Base-by-base conservation (phyloP, 1,140 invertebrate species). In the Gonioctena quinquepunctata region DNA sequence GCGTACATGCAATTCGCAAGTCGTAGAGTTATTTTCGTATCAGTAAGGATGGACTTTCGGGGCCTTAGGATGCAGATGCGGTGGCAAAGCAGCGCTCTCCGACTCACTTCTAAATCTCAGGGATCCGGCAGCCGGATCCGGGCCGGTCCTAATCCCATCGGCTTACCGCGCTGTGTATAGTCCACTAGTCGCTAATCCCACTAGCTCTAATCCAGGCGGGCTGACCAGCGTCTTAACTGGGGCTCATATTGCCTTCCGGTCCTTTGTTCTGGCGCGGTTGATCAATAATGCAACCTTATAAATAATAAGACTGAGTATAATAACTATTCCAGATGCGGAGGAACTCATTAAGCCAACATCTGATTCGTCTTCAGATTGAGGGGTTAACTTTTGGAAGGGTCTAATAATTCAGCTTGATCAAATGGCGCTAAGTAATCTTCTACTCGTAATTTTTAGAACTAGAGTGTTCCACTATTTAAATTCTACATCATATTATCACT, bases 241-340 rank as follows among this genome's bases (percentile, higher is more conserved):
- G 79, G 78, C 76, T 80, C 81, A 81, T 79, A 80, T 81, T 80
- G 80, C 79, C 78, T 80, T 81, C 79, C 79, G 80, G 79, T 72
- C 79, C 79, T 81, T 80, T 80, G 78, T 81, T 78, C 76, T 72
- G 54, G 66, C 69, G 73, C 73, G 49, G 66, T 73, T 81, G 79
- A 82, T 82, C 81, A 81, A 82, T 82, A 82, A 80, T 82, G 80
- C 81, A 82, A 80, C 81, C 79, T 81, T 81, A 82, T 82, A 81
- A 82, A 81, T 82, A 82, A 81, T 82, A 78, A 77, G 73, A 75
- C 77, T 74, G 61, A 76, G 73, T 74, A 73, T 80, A 78, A 78
- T 82, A 81, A 80, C 78, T 74, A 66, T 60, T 26, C 65, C 60
- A 50, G 48, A 16, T 22, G 48, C 23, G 11, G 16, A 27, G 50